Evolutionary conservation across 2,797 vertebrate species (phyloP), one percentile per base, ranked within the genome.

Genomic region (Poliocrania exsul): DNA sequence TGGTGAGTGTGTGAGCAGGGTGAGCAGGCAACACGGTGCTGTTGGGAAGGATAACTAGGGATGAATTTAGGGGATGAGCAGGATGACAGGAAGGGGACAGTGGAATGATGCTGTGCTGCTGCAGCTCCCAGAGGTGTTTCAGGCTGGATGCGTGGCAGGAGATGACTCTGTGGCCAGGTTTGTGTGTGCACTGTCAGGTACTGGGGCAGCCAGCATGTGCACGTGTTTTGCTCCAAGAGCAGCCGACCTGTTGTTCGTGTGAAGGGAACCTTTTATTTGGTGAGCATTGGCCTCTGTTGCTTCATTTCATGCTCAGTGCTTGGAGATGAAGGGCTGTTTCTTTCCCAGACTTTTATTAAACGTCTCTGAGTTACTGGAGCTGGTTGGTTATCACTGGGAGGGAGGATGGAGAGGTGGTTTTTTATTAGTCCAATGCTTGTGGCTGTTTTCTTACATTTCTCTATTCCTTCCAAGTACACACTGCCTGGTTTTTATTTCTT

Each of bases 231-330:
- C 71, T 86, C 67, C 51, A 16, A 13, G 61, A 81, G 66, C 85
- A 64, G 88, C 79, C 3, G 9, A 25, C 42, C 64, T 82, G 69
- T 57, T 86, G 81, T 88, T 81, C 88, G 50, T 74, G 47, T 4
- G 18, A 83, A 86, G 61, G 20, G 80, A 60, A 31, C 53, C 49
- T 79, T 86, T 80, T 78, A 50, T 84, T 81, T 86, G 73, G 61
- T 17, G 35, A 92, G 37, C 1, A 0, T 46, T 96, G 47, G 91
- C 77, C 86, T 80, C 81, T 92, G 70, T 61, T 33, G 21, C 58
- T 82, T 94, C 70, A 66, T 96, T 95, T 95, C 81, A 49, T 82
- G 70, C 74, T 87, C 12, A 2, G 40, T 80, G 51, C 87, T 88
- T 3, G 0, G 33, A 88, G 58, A 86, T 87, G 83, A 81, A 47